These are phyloP conservation scores for Pipistrellus kuhlii DNA, from an alignment of 2,797 vertebrate genomes.

Conservation along the genomic window DNA sequence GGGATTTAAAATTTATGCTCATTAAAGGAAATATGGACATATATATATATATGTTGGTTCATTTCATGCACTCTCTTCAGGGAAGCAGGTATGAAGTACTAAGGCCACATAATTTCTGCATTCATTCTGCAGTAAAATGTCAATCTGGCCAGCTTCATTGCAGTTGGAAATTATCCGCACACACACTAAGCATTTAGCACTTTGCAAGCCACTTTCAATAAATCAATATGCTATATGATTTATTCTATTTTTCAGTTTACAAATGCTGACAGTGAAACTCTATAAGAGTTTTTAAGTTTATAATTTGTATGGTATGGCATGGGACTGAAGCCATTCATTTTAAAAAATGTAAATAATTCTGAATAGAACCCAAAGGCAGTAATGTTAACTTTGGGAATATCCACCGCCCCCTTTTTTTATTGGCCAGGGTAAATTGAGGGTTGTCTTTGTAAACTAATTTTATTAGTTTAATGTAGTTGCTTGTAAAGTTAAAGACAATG, in stretches of 20 bases:
- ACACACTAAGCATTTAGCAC: constrained; percentile 56
- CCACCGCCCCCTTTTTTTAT: fast-evolving
- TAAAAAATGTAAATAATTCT: background rate
- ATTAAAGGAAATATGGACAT: constrained; percentile 18
- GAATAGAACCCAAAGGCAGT: background rate
- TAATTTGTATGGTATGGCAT: background rate
- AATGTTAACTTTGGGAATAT: background rate
- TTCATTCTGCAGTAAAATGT: constrained; percentile 14
- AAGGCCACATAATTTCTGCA: background rate
- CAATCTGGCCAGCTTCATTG: constrained; percentile 58
- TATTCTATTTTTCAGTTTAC: constrained; percentile 66
- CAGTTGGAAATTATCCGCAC: constrained; percentile 47
- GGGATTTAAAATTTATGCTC: constrained; percentile 45
- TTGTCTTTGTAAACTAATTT: background rate
- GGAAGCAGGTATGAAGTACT: background rate
- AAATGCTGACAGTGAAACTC: constrained; percentile 75
- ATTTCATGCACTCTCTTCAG: background rate
- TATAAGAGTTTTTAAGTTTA: constrained; percentile 70
- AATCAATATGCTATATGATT: background rate
- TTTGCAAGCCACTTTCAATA: constrained; percentile 66
- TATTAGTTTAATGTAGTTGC: background rate
- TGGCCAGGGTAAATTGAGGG: background rate
- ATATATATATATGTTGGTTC: background rate
- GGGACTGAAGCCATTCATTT: background rate
- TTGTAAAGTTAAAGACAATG: background rate